Percentiles rank a stretch among this genome's conserved stretches.
These are phyloP conservation scores for Reticulitermes lucifugus DNA, from an alignment of 2,888 invertebrate genomes.

Conservation along the genomic window DNA sequence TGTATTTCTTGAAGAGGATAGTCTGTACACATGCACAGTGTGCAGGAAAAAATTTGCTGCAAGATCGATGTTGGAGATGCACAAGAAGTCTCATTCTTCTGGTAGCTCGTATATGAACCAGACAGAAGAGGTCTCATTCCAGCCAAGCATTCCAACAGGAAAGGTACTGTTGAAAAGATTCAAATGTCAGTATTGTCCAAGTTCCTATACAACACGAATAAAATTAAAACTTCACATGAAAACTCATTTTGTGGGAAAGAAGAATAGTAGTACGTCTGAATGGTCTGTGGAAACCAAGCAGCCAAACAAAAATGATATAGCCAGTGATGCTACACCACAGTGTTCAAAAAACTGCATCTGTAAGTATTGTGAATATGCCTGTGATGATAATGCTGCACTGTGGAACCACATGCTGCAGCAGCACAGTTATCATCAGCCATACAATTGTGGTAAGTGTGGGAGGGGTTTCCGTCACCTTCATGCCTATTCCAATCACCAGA, in stretches of 20 bases:
- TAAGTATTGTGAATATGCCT: conserved; percentile 7
- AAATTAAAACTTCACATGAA: conserved; percentile 32
- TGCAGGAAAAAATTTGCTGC: conserved; percentile 40
- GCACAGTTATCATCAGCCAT: not conserved
- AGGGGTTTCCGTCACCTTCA: not conserved
- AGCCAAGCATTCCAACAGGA: not conserved
- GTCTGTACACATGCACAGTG: not conserved
- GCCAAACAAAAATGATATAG: too few relatives aligned
- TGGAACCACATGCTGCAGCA: not conserved
- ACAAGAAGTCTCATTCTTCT: conserved; percentile 25
- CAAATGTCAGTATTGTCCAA: conserved; percentile 24
- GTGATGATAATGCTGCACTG: not conserved
- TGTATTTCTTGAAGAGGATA: not conserved
- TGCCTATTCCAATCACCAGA: not conserved
- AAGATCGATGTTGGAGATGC: conserved; percentile 30
- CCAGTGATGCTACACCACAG: not conserved
- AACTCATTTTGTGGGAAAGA: not conserved
- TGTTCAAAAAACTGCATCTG: not conserved
- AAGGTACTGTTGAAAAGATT: not conserved
- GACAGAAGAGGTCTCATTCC: too few relatives aligned
- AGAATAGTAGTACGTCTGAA: not conserved
- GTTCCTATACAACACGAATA: not conserved
- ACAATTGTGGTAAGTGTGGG: conserved; percentile 2
- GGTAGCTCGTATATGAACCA: too few relatives aligned
- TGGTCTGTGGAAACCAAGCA: not conserved